phyloP scores from a whole-genome alignment of 1,140 invertebrate genomes.

The Sogatella furcifera region DNA sequence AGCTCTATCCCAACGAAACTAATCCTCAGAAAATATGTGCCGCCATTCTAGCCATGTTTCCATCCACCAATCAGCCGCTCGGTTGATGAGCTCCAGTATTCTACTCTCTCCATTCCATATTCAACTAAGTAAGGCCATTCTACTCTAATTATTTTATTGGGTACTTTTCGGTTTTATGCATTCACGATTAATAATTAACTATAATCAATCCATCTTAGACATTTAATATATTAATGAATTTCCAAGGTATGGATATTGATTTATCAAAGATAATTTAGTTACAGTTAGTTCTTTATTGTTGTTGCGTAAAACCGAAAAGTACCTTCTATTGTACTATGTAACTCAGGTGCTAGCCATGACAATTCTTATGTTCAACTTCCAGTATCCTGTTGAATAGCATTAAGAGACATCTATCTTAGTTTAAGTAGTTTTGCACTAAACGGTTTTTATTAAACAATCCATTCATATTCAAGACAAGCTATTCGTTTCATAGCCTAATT shows the following conservation, averaged over 20 bases:
- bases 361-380: background rate
- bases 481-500: background rate
- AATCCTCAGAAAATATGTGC: conserved; percentile 82
- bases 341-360: background rate
- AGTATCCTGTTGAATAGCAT: no score
- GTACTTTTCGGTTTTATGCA: no score
- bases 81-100: background rate
- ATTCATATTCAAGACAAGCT: background rate
- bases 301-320: no score
- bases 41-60: conserved; percentile 66
- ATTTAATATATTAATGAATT: no score
- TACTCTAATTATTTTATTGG: no score
- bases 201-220: no score
- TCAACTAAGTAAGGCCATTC: background rate
- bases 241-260: no score
- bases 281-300: no score
- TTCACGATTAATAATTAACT: no score
- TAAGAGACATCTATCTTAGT: background rate
- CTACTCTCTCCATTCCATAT: background rate
- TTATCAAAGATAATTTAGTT: no score
- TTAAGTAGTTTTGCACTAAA: background rate
- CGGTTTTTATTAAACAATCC: background rate
- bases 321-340: background rate
- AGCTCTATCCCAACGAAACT: conserved; percentile 72
- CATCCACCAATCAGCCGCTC: conserved; percentile 21